Evolutionary conservation across 1,140 invertebrate genomes (phyloP), one percentile per base, ranked within the genome.

Genomic region (Ctenoplectra terminalis): DNA sequence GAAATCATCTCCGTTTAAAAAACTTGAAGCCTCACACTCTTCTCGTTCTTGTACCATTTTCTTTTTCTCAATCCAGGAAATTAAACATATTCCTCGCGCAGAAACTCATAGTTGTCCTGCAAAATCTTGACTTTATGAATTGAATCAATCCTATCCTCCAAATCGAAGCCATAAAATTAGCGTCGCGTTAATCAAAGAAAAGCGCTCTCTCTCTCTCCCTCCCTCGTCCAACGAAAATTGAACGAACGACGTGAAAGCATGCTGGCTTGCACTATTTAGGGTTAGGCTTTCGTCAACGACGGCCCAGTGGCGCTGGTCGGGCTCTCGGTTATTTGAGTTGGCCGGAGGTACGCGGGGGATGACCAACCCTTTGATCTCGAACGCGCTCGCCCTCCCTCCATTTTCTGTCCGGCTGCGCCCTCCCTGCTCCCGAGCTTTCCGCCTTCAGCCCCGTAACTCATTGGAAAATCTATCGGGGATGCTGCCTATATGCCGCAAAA

Each of bases 331-430:
- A 92, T 93, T 93, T 93, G 93, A 93, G 90, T 94, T 94, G 92
- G 91, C 90, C 87, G 89, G 83, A 91, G 87, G 86, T 64, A 84
- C 88, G 89, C 88, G 88, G 89, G 66, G 89, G 90, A 91, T 91
- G 90, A 92, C 89, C 91, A 89, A 90, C 91, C 91, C 93, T 93
- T 94, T 93, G 93, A 93, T 93, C 92, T 93, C 91, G 90, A 87
- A 56, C 85, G 84, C 23, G 34, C 37, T 4, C 87, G 75, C 79
- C 87, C 58, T 75, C 81, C 81, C 56, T 61, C 60, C 77, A 69
- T 79, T 74, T 72, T 76, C 86, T 54, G 87, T 86, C 89, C 89
- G 87, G 80, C 87, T 84, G 88, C 81, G 83, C 86, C 88, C 81
- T 84, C 74, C 81, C 82, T 50, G 69, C 52, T 79, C 86, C 64